Evolutionary conservation across 2,888 invertebrate species (phyloP).

Genomic region (Lobophora halterata): DNA sequence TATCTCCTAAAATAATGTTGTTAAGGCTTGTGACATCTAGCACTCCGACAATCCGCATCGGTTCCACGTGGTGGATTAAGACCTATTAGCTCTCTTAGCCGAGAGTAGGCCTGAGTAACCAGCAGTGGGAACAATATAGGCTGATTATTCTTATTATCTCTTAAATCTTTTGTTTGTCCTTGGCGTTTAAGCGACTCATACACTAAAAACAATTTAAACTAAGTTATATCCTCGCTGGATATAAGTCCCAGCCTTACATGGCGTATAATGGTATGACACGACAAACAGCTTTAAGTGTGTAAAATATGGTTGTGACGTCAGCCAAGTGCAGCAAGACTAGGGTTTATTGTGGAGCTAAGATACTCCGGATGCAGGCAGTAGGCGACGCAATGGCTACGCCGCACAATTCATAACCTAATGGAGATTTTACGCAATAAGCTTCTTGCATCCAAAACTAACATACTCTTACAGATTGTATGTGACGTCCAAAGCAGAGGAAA

Average conservation of each 20-base stretch:
- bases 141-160: no score
- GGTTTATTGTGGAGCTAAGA: constrained; percentile 59
- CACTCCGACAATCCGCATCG: no score
- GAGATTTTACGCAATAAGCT: constrained; percentile 16
- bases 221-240: constrained; percentile 72
- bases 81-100: no score
- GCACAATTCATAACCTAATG: constrained; percentile 24
- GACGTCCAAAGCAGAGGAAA: no score
- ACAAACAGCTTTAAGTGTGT: constrained; percentile 80
- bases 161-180: constrained; percentile 62
- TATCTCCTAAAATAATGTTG: no score
- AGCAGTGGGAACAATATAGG: no score
- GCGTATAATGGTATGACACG: constrained; percentile 79
- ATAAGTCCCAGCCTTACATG: constrained; percentile 75
- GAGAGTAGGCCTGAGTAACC: no score
- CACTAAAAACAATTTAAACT: constrained; percentile 73
- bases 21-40: no score
- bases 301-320: constrained; percentile 76
- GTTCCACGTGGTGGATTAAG: no score
- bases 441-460: constrained; percentile 4
- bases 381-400: constrained; percentile 38
- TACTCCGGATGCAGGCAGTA: constrained; percentile 50
- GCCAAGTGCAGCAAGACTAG: constrained; percentile 65
- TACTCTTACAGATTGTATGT: neutral
- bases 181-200: constrained; percentile 63